A percentile compares a stretch with the other conserved stretches of the same genome.
phyloP scores from a whole-genome alignment of 2,797 vertebrate genomes.

The Caiman crocodilus region DNA sequence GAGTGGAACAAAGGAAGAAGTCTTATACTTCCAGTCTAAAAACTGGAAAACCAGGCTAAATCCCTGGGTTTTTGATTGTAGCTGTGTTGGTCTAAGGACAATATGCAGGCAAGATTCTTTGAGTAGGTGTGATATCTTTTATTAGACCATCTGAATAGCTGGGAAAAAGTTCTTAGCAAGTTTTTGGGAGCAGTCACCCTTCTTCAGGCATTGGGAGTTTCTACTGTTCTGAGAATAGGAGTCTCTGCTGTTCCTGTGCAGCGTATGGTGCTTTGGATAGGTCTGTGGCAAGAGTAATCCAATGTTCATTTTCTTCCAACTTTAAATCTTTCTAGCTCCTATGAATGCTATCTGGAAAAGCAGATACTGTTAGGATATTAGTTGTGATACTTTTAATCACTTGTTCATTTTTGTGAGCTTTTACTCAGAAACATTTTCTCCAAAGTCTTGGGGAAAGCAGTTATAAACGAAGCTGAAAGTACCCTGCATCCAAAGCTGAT shows the following conservation, averaged over 20 bases:
- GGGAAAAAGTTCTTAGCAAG: too few species aligned
- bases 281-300: background rate
- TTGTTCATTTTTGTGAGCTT: background rate
- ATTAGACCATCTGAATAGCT: too few species aligned
- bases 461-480: constrained; percentile 48
- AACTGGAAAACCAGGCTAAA: background rate
- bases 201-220: too few species aligned
- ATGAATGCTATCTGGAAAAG: background rate
- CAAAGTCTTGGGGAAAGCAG: constrained; percentile 27
- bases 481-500: constrained; percentile 30
- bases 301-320: background rate
- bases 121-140: too few species aligned
- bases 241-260: too few species aligned
- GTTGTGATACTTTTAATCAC: background rate
- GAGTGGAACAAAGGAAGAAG: background rate
- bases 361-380: background rate
- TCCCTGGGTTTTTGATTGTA: too few species aligned
- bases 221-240: too few species aligned
- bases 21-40: background rate
- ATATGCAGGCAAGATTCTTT: too few species aligned
- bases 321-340: background rate
- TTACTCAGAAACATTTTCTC: constrained; percentile 53
- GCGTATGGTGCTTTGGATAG: too few species aligned
- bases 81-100: too few species aligned
- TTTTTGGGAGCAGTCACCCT: too few species aligned